Base-by-base conservation (phyloP, 1,140 invertebrate species). In the Venturia canescens region DNA sequence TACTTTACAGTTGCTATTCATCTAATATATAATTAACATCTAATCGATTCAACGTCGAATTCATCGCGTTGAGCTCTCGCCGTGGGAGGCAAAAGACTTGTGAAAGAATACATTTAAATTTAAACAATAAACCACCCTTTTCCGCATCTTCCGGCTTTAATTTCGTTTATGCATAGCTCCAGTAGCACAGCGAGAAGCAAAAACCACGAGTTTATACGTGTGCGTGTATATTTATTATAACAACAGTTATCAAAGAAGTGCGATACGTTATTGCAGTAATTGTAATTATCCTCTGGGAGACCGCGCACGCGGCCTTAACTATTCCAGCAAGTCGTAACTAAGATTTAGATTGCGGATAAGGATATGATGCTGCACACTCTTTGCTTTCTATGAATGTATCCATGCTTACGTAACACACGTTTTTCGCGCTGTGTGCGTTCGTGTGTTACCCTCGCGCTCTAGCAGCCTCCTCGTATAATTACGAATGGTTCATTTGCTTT, bases 291-390 rank as follows among this genome's bases (percentile, higher is more conserved):
- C 75, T 57, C 27, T 23, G 75, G 48, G 53, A 69, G 66, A 69
- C 29, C 66, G 66, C 66, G 66, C 66, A 31, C 44, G 63, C 80
- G 78, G 78, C 82, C 71, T 63, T 82, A 82, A 84, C 31, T 72
- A 80, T 60, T 57, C 63, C 78, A 53, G 50, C 74, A 81, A 83
- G 70, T 86, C 82, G 75, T 84, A 86, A 86, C 81, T 76, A 83
- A 85, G 83, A 84, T 83, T 84, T 86, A 86, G 84, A 82, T 83
- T 80, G 80, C 74, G 82, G 82, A 84, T 83, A 81, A 84, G 82
- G 80, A 67, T 83, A 80, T 77, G 66, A 82, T 53, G 75, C 60
- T 74, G 72, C 63, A 81, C 71, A 77, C 75, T 44, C n/a, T 63
- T 63, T 44, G n/a, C n/a, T 27, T 53, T 57, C 11, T 11, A 11